Conservation (phyloP, 1,140 invertebrate genomes). For the Heliothis virescens region DNA sequence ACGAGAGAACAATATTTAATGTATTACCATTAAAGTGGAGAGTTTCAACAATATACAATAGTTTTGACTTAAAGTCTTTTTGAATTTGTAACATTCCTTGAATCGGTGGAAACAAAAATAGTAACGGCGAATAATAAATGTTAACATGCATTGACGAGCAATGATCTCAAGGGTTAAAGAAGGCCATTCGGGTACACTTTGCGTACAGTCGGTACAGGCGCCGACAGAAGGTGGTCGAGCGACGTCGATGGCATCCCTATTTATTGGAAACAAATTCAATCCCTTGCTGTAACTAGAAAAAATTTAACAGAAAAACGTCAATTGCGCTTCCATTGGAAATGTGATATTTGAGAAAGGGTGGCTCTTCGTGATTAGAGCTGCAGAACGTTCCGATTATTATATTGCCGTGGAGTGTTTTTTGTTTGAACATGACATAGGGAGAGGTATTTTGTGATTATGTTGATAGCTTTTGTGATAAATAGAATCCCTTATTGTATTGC, state of each 20-base stretch:
- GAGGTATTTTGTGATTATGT: too few relatives aligned
- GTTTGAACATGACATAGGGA: too few relatives aligned
- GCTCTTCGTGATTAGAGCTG: not conserved
- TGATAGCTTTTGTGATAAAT: too few relatives aligned
- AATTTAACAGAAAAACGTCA: conserved; percentile 33
- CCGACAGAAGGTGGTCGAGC: conserved; percentile 11
- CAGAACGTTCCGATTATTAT: not conserved
- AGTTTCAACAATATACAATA: too few relatives aligned
- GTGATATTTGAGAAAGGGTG: not conserved
- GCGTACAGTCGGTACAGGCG: not conserved
- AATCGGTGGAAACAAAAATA: not conserved
- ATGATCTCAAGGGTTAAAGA: conserved; percentile 19
- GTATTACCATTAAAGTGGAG: too few relatives aligned
- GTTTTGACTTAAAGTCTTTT: too few relatives aligned
- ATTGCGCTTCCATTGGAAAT: conserved; percentile 10
- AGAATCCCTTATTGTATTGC: too few relatives aligned
- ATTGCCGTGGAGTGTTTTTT: too few relatives aligned
- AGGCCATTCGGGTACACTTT: not conserved
- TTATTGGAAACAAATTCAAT: conserved; percentile 36
- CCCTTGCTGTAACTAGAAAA: conserved; percentile 22
- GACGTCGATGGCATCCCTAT: conserved; percentile 9
- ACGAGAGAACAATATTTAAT: too few relatives aligned
- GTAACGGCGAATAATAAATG: not conserved
- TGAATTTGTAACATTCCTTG: too few relatives aligned
- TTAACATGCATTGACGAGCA: conserved; percentile 27